phyloP scores from a whole-genome alignment of 2,113 vertebrate species.

The Pogona vitticeps region DNA sequence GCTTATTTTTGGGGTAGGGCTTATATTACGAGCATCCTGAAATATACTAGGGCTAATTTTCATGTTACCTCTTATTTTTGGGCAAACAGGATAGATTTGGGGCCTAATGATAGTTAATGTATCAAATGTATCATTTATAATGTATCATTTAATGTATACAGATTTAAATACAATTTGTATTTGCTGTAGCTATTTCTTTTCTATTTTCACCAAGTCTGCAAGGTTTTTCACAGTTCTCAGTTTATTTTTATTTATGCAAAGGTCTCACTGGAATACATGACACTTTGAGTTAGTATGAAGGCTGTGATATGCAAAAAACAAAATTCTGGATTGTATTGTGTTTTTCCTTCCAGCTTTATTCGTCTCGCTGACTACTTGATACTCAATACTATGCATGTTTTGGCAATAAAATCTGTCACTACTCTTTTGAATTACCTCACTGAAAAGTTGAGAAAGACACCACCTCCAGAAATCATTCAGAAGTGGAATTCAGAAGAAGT shows the following conservation, averaged over 20 bases:
- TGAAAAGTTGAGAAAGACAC: constrained; percentile 74
- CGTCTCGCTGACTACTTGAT: constrained; percentile 86
- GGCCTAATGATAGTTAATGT: neutral
- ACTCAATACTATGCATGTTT: constrained; percentile 79
- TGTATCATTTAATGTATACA: too few relatives aligned
- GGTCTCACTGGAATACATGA: neutral
- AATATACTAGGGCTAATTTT: too few relatives aligned
- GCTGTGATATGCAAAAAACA: neutral
- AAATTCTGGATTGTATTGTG: neutral
- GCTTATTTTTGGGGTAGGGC: too few relatives aligned
- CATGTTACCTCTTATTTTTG: too few relatives aligned
- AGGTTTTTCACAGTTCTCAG: neutral
- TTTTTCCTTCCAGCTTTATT: constrained; percentile 79
- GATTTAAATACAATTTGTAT: too few relatives aligned
- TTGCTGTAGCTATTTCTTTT: too few relatives aligned
- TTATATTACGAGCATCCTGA: too few relatives aligned
- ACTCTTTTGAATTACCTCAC: constrained; percentile 75
- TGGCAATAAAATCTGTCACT: constrained; percentile 78
- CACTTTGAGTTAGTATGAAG: neutral
- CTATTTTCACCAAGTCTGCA: too few relatives aligned
- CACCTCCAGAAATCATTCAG: constrained; percentile 74
- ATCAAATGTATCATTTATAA: too few relatives aligned
- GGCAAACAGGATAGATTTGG: too few relatives aligned
- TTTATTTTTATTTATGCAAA: neutral
- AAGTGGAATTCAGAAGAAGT: constrained; percentile 69